These are phyloP conservation scores for Picus viridis DNA, from an alignment of 2,797 vertebrate genomes.

Conservation along the genomic window DNA sequence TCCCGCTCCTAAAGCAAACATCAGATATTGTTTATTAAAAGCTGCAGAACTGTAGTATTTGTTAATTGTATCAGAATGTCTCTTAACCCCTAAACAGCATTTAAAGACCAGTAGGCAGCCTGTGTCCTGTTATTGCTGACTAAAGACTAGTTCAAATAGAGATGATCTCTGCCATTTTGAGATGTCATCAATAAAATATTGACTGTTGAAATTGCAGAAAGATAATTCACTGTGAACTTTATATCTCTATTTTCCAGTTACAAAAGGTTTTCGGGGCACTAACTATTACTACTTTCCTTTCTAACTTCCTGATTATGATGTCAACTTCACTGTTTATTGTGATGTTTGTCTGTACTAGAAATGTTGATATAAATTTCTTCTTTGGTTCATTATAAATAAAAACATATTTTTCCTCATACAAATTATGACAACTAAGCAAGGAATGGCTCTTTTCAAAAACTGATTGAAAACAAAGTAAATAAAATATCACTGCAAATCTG, in stretches of 20 bases:
- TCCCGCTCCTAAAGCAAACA: background rate
- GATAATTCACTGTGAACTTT: background rate
- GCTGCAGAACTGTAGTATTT: background rate
- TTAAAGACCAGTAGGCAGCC: background rate
- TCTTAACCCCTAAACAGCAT: background rate
- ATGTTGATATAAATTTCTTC: background rate
- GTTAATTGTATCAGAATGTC: background rate
- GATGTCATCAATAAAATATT: background rate
- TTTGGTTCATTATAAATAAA: background rate
- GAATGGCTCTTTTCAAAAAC: background rate
- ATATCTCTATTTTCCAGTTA: background rate
- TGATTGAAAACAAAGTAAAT: background rate
- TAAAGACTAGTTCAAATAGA: background rate
- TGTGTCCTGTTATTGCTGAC: background rate
- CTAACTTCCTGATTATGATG: background rate
- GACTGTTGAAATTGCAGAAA: background rate
- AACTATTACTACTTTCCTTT: background rate
- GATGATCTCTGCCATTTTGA: background rate
- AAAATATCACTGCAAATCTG: background rate
- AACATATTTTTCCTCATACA: background rate
- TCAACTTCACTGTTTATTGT: background rate
- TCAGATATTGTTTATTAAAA: background rate
- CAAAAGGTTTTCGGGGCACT: background rate
- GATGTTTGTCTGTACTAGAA: background rate
- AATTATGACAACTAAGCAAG: background rate